Base-by-base conservation (phyloP, 2,113 vertebrate species). In the Hiodon alosoides region DNA sequence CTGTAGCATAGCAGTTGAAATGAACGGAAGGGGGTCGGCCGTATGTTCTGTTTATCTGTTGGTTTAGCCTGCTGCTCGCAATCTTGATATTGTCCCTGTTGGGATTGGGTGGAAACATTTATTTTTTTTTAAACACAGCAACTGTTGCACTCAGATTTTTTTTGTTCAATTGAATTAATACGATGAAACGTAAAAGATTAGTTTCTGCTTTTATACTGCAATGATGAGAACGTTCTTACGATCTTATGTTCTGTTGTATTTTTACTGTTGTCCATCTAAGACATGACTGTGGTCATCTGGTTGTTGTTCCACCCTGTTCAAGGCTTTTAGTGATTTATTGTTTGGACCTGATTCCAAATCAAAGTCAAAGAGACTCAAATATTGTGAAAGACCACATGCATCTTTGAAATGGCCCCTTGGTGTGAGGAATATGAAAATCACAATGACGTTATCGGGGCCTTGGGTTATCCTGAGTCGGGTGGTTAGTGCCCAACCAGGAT, bases 141-240 rank as follows among this genome's bases (percentile, higher is more conserved):
- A 69, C 48, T 74, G 54, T 2, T 79, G 70, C 67, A 64, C 69
- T 58, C 48, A n/a, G 62, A 54, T 57, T 76, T 71, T 69, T 62
- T 72, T 83, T 76, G 87, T 82, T 84, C 86, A 83, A 81, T 89
- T 88, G 76, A 53, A 77, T 78, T 78, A 81, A 81, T 78, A 79
- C 80, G 78, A 85, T 78, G 83, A 85, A 86, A 83, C 83, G 85
- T 86, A 80, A 46, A 48, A 46, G 54, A 11, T n/a, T 11, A 7
- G 55, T 47, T 4, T 31, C 46, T 48, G 54, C 11, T 31, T 65
- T 72, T 77, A 31, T 31, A 31, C 31, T 31, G 31, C 31, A 31
- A 31, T 31, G 31, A 31, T 31, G 31, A 31, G 31, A 31, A 31
- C 78, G 74, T 73, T 10, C 77, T 82, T 70, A 81, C 68, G 67